A percentile compares a stretch with the other conserved stretches of the same genome.
phyloP scores from a whole-genome alignment of 1,140 invertebrate genomes.

The Thaumetopoea pityocampa region DNA sequence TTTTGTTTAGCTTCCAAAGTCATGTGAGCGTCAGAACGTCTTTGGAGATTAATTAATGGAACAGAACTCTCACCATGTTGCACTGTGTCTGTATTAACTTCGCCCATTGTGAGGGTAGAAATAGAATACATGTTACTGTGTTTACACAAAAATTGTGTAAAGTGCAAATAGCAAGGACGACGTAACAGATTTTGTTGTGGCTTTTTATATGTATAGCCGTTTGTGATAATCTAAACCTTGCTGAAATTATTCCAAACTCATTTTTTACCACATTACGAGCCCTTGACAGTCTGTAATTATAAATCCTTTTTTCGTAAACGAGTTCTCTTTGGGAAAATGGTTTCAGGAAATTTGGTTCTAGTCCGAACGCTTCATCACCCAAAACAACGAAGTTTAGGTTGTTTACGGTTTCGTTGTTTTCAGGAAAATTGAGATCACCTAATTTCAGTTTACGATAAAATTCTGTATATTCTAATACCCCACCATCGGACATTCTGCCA shows the following conservation, averaged over 20 bases:
- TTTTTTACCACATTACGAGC: not conserved
- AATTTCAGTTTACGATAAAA: conserved; percentile 1
- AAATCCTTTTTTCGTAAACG: too few species aligned
- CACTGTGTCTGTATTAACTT: conserved; percentile 1
- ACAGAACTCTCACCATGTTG: conserved; percentile 2
- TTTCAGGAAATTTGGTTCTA: too few species aligned
- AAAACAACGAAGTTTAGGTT: too few species aligned
- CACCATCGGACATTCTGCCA: not conserved
- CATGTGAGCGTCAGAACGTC: not conserved
- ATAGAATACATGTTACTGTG: conserved; percentile 2
- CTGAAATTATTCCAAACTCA: not conserved
- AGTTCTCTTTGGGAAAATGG: too few species aligned
- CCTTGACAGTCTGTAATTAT: conserved; percentile 1
- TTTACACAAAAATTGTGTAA: conserved; percentile 1
- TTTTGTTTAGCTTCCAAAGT: conserved; percentile 3
- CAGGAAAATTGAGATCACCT: too few species aligned
- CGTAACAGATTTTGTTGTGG: not conserved
- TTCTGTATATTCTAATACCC: not conserved
- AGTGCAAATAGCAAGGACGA: not conserved
- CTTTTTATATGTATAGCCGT: not conserved
- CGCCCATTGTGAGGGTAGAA: not conserved
- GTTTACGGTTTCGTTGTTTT: too few species aligned
- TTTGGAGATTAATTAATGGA: conserved; percentile 1
- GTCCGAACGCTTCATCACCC: too few species aligned
- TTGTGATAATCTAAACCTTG: not conserved